A percentile compares a stretch with the other conserved stretches of the same genome.
Evolutionary conservation across 2,113 vertebrate genomes (phyloP).

Genomic region (Lutjanus erythropterus): DNA sequence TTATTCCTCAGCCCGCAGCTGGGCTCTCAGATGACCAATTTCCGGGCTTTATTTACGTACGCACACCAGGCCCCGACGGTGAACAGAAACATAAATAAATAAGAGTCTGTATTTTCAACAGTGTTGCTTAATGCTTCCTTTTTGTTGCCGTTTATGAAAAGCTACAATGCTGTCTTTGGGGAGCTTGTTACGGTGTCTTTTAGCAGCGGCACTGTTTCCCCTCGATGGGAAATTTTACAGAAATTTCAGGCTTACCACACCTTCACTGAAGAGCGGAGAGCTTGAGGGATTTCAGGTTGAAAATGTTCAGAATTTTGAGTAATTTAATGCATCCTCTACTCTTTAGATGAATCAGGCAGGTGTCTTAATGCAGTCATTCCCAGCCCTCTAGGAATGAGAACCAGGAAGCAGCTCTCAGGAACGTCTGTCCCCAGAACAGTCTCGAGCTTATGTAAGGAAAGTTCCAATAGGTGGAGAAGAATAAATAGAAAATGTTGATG

Average conservation of each 20-base stretch:
- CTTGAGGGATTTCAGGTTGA: slow-evolving; percentile 8
- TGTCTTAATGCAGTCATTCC: neutral
- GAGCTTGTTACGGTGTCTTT: slow-evolving; percentile 56
- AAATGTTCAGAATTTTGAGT: neutral
- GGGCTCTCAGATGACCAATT: slow-evolving; percentile 40
- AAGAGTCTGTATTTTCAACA: slow-evolving; percentile 15
- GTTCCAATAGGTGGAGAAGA: neutral
- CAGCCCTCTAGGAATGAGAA: too few relatives aligned
- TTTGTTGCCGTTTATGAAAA: slow-evolving; percentile 42
- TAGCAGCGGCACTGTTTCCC: slow-evolving; percentile 12
- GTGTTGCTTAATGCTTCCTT: slow-evolving; percentile 26
- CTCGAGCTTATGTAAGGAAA: too few relatives aligned
- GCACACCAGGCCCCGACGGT: slow-evolving; percentile 1
- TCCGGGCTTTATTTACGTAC: slow-evolving; percentile 41
- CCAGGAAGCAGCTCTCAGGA: too few relatives aligned
- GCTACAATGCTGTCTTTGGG: slow-evolving; percentile 26
- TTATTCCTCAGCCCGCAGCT: slow-evolving; percentile 29
- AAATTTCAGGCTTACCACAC: slow-evolving; percentile 18
- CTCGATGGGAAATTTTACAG: slow-evolving; percentile 30
- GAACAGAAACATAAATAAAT: slow-evolving; percentile 31
- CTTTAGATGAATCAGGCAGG: neutral
- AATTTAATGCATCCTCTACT: neutral
- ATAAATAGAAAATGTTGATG: neutral
- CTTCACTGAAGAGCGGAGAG: neutral
- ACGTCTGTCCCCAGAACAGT: too few relatives aligned